These are phyloP conservation scores for Pardalotus punctatus DNA, from an alignment of 2,113 vertebrate genomes.

Conservation along the genomic window DNA sequence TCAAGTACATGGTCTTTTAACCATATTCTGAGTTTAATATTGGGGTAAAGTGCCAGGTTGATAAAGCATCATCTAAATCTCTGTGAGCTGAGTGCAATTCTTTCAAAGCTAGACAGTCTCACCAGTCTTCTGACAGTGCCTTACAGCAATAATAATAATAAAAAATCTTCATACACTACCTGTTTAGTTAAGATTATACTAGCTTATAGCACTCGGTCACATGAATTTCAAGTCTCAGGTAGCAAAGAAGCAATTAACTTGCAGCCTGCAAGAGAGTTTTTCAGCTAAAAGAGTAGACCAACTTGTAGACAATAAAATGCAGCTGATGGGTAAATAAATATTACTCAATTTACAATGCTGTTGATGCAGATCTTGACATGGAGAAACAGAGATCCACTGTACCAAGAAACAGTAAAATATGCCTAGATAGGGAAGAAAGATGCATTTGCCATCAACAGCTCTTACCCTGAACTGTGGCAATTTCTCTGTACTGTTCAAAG, in stretches of 20 bases:
- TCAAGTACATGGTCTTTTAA: slow-evolving; percentile 23
- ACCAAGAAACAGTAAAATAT: background rate
- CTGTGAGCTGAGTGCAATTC: slow-evolving; percentile 5
- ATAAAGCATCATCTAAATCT: slow-evolving; percentile 35
- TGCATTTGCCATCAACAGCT: background rate
- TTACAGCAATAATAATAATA: slow-evolving; percentile 39
- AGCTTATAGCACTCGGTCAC: background rate
- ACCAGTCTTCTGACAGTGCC: slow-evolving; percentile 17
- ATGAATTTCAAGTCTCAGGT: background rate
- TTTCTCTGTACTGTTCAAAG: background rate
- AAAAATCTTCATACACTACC: background rate
- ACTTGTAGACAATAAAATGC: background rate
- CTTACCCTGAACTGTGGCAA: background rate
- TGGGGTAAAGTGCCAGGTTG: background rate
- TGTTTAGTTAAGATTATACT: slow-evolving; percentile 10
- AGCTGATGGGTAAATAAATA: background rate
- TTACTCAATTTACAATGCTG: background rate
- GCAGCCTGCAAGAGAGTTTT: background rate
- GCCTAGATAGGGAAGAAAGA: background rate
- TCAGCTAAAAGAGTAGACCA: background rate
- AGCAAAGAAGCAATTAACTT: slow-evolving; percentile 14
- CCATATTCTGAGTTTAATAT: background rate
- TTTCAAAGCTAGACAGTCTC: background rate
- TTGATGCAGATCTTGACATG: background rate
- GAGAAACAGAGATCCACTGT: background rate